Conservation (phyloP, 2,888 invertebrate genomes). For the Venustoraphidia nigricollis region DNA sequence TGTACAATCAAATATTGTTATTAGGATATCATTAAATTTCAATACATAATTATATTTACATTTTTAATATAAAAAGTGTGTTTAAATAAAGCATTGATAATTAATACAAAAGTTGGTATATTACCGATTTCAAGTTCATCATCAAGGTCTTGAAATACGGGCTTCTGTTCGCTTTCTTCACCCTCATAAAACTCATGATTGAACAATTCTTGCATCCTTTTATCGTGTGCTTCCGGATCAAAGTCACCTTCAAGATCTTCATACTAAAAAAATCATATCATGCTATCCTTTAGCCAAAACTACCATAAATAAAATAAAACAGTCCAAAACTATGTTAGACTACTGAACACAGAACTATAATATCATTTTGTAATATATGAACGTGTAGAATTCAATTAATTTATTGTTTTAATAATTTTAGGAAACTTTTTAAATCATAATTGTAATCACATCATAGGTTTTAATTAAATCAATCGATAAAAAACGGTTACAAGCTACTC, state of each 20-base stretch:
- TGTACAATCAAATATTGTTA: neutral
- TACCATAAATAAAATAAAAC: neutral
- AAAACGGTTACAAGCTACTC: too few species aligned
- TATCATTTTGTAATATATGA: slow-evolving; percentile 15
- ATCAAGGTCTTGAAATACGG: slow-evolving; percentile 70
- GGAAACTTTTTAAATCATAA: too few species aligned
- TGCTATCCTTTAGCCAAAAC: neutral
- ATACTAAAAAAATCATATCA: slow-evolving; percentile 31
- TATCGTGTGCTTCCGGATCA: slow-evolving; percentile 78
- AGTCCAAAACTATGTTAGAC: neutral
- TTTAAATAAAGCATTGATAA: too few species aligned
- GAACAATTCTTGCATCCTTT: slow-evolving; percentile 73
- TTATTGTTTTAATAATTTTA: too few species aligned
- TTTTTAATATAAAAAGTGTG: too few species aligned
- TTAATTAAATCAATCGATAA: too few species aligned
- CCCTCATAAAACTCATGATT: slow-evolving; percentile 73
- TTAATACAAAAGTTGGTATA: too few species aligned
- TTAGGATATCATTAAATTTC: too few species aligned
- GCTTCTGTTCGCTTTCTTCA: slow-evolving; percentile 56
- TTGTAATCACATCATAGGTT: too few species aligned
- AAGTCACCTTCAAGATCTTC: slow-evolving; percentile 81
- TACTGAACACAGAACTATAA: too few species aligned
- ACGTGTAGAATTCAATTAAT: neutral
- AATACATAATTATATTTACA: too few species aligned
- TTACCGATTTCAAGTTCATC: slow-evolving; percentile 48